Base-by-base conservation (phyloP, 2,797 vertebrate genomes). In the Sebastes variabilis region DNA sequence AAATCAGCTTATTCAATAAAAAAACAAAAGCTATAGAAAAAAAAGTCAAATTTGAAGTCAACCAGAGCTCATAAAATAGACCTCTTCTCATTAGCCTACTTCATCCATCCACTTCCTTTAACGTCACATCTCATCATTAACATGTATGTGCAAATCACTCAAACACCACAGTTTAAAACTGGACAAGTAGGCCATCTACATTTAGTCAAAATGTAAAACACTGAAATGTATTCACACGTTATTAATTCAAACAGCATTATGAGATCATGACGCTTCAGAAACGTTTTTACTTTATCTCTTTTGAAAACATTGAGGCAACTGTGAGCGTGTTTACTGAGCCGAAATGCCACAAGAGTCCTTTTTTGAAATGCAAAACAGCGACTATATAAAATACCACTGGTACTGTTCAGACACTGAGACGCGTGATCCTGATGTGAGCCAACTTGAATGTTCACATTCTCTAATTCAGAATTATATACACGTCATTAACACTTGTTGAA, bases 331-430 rank as follows among this genome's bases (percentile, higher is more conserved):
- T 79, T 66, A 64, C 32, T 56, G 68, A 79, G 66, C 67, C 4
- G 8, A 87, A 82, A 84, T 49, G 65, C 38, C 42, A 77, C 79
- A 69, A 18, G 38, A 66, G 20, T 88, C 66, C 72, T 69, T 90
- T 81, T 85, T 88, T 49, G 58, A 91, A 89, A 89, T 88, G 87
- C 84, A 84, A 86, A 93, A 83, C 84, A 77, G 77, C 9, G 16
- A 83, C 76, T 32, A 34, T 66, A 77, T 76, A 77, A 88, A 91
- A 79, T 60, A 75, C 61, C 54, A 65, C 20, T 11, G 5, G 10
- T 72, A 72, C 70, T 74, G 42, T 80, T 66, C 2, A 77, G 36
- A 85, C 77, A 77, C 61, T 1, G 30, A 82, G 66, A 87, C 52
- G 67, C 22, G 11, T 66, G 64, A 77, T 78, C 80, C 75, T 62